Conservation (phyloP, 2,888 invertebrate species). For the Callyntrura sp. region DNA sequence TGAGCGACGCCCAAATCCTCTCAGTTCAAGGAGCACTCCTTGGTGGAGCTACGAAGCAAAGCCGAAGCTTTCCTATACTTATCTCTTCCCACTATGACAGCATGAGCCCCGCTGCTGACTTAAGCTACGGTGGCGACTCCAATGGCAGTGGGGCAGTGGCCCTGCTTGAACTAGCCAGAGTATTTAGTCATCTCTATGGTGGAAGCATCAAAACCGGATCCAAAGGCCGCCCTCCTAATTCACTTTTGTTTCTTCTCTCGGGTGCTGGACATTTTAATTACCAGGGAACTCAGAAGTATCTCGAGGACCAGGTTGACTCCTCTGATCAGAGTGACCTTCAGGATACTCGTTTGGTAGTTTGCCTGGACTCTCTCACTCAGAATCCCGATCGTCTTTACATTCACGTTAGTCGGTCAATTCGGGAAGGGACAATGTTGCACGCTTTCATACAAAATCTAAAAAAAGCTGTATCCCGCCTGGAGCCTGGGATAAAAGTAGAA, state of each 20-base stretch:
- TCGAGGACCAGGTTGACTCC: conserved; percentile 95
- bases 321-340: conserved; percentile 86
- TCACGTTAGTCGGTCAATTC: conserved; percentile 98
- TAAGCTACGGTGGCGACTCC: conserved; percentile 95
- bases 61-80: conserved; percentile 92
- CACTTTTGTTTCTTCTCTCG: conserved; percentile 94
- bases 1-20: conserved; percentile 93
- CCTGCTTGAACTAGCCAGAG: conserved; percentile 93
- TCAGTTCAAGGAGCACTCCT: conserved; percentile 94
- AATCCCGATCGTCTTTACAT: conserved; percentile 90
- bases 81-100: conserved; percentile 98
- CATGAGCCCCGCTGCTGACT: conserved; percentile 95
- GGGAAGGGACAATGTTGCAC: conserved; percentile 91
- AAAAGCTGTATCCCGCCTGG: conserved; percentile 86
- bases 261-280: conserved; percentile 98
- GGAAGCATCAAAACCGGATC: conserved; percentile 26
- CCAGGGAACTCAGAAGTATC: conserved; percentile 97
- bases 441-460: conserved; percentile 88
- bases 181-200: conserved; percentile 95
- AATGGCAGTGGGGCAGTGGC: conserved; percentile 96
- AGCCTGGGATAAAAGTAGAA: conserved; percentile 87
- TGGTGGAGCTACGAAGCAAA: conserved; percentile 88
- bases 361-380: conserved; percentile 90
- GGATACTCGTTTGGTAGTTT: conserved; percentile 96
- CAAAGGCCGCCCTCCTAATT: conserved; percentile 90